Conservation (phyloP, 2,888 invertebrate genomes). For the Heteropelma amictum region DNA sequence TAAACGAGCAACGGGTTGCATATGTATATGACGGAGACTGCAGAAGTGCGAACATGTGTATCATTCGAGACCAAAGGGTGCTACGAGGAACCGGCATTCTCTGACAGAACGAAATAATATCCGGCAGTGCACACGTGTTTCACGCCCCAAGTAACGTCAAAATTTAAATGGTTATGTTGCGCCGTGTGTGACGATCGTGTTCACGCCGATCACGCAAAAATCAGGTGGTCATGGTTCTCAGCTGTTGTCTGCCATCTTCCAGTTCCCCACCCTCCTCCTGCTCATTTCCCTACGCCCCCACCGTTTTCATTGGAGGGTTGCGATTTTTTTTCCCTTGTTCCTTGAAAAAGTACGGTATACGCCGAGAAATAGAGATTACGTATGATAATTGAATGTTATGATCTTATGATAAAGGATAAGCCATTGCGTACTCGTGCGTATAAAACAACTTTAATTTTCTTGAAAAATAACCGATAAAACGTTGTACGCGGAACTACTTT, state of each 20-base stretch:
- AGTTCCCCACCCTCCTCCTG: neutral
- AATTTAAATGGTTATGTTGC: slow-evolving; percentile 73
- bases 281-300: slow-evolving; percentile 32
- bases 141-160: slow-evolving; percentile 64
- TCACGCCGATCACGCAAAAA: slow-evolving; percentile 66
- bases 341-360: slow-evolving; percentile 7
- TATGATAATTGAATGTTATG: slow-evolving; percentile 5
- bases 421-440: neutral
- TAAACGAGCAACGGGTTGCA: neutral
- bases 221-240: slow-evolving; percentile 71
- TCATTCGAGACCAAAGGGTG: neutral
- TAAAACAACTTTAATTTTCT: slow-evolving; percentile 27
- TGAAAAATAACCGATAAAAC: slow-evolving; percentile 57
- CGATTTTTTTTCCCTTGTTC: slow-evolving; percentile 36
- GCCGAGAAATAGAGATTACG: slow-evolving; percentile 8
- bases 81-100: slow-evolving; percentile 1
- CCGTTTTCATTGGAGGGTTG: slow-evolving; percentile 41
- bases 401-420: neutral
- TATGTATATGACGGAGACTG: no score
- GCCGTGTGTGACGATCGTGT: slow-evolving; percentile 59
- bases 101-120: slow-evolving; percentile 27
- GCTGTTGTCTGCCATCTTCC: slow-evolving; percentile 63
- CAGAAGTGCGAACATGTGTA: neutral
- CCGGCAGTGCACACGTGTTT: slow-evolving; percentile 56
- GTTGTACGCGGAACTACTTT: slow-evolving; percentile 66